A percentile compares a stretch with the other conserved stretches of the same genome.
phyloP scores from a whole-genome alignment of 2,888 invertebrate species.

The Lycophotia porphyrea region DNA sequence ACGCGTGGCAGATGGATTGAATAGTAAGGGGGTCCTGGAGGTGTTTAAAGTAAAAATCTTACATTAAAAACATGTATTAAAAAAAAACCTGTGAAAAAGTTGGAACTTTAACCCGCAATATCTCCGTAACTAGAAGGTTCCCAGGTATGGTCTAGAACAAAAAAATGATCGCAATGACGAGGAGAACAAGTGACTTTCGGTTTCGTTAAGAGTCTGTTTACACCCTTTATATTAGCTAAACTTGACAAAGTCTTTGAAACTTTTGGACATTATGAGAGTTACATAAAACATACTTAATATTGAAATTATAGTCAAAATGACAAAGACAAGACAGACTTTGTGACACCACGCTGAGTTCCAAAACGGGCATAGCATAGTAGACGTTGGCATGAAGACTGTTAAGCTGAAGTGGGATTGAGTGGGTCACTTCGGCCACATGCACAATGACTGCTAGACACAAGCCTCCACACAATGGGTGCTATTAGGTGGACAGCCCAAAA shows the following conservation, averaged over 20 bases:
- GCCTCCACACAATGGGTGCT: background rate
- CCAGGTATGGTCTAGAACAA: too few relatives aligned
- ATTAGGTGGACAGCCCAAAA: background rate
- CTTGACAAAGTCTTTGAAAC: background rate
- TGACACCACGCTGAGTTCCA: background rate
- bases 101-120: too few relatives aligned
- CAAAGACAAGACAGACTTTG: background rate
- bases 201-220: too few relatives aligned
- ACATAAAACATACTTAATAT: background rate
- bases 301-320: background rate
- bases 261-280: background rate
- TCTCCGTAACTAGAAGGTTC: too few relatives aligned
- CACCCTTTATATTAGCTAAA: background rate
- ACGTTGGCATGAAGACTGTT: background rate
- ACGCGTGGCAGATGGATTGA: too few relatives aligned
- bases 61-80: too few relatives aligned
- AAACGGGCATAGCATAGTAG: background rate
- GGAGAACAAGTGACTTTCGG: too few relatives aligned
- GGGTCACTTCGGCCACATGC: background rate
- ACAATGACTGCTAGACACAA: background rate
- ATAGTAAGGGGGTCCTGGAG: too few relatives aligned
- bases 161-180: too few relatives aligned
- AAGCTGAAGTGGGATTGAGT: background rate
- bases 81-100: too few relatives aligned
- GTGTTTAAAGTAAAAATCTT: too few relatives aligned